Evolutionary conservation across 2,888 invertebrate genomes (phyloP).

Genomic region (Cabera pusaria): DNA sequence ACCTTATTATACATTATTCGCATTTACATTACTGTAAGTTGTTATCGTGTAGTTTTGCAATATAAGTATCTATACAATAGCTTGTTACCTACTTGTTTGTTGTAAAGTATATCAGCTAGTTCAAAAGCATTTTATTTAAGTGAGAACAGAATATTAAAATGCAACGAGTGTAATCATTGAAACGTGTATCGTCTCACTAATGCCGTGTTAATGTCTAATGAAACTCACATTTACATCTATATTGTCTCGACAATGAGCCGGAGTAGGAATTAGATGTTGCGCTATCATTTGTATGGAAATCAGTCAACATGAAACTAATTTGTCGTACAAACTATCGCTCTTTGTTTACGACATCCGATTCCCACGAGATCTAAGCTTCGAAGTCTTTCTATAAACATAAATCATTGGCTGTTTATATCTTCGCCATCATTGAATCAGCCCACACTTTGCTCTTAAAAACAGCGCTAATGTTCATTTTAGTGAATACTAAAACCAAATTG

Average conservation of each 20-base stretch:
- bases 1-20: too few relatives aligned
- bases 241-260: slow-evolving; percentile 36
- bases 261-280: slow-evolving; percentile 31
- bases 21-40: too few relatives aligned
- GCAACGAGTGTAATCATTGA: slow-evolving; percentile 13
- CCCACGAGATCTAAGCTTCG: slow-evolving; percentile 10
- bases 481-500: slow-evolving; percentile 31
- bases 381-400: slow-evolving; percentile 28
- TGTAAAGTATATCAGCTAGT: too few relatives aligned
- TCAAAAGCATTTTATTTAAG: too few relatives aligned
- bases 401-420: slow-evolving; percentile 22
- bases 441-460: slow-evolving; percentile 21
- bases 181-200: slow-evolving; percentile 20
- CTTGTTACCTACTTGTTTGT: too few relatives aligned
- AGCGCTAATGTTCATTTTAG: slow-evolving; percentile 28
- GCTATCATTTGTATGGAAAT: slow-evolving; percentile 46
- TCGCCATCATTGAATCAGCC: slow-evolving; percentile 22
- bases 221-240: slow-evolving; percentile 46
- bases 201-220: slow-evolving; percentile 31
- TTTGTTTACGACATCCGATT: slow-evolving; percentile 14
- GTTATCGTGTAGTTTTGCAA: too few relatives aligned
- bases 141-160: slow-evolving; percentile 15
- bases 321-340: slow-evolving; percentile 9
- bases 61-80: too few relatives aligned
- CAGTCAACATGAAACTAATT: slow-evolving; percentile 18